These are phyloP conservation scores for Lordiphosa fenestrarum DNA, from an alignment of 2,888 invertebrate genomes.

Conservation along the genomic window DNA sequence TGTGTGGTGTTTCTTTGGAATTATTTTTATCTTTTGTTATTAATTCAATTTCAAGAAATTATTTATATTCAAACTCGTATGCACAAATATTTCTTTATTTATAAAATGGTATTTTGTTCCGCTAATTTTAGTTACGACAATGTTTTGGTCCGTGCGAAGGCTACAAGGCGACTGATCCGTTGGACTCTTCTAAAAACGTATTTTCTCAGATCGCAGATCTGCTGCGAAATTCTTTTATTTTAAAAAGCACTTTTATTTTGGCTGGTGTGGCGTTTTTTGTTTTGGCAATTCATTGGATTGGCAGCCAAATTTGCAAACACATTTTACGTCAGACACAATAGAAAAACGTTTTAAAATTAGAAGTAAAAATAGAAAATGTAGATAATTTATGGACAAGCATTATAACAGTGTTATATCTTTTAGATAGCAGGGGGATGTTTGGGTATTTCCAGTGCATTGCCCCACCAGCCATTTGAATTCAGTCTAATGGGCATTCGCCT, in stretches of 20 bases:
- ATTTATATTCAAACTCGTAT: conserved; percentile 12
- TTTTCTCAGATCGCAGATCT: conserved; percentile 45
- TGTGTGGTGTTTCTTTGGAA: conserved; percentile 25
- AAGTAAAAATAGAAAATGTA: neutral
- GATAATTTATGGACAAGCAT: no score
- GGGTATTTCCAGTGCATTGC: no score
- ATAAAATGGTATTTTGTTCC: conserved; percentile 23
- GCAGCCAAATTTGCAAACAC: conserved; percentile 8
- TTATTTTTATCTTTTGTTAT: conserved; percentile 39
- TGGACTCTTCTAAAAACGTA: conserved; percentile 53
- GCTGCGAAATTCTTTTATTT: conserved; percentile 30
- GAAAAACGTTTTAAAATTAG: neutral
- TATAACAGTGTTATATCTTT: no score
- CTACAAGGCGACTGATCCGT: conserved; percentile 53
- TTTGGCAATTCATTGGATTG: conserved; percentile 34
- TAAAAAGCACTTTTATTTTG: conserved; percentile 41
- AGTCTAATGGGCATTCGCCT: no score
- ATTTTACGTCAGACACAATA: conserved; percentile 52
- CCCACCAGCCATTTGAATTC: no score
- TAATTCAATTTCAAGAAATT: conserved; percentile 29
- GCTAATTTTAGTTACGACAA: conserved; percentile 38
- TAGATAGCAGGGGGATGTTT: no score
- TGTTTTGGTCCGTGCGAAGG: conserved; percentile 47
- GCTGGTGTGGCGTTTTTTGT: conserved; percentile 27
- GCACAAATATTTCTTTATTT: conserved; percentile 24